phyloP scores from a whole-genome alignment of 2,888 invertebrate genomes.

The Thyatira batis region DNA sequence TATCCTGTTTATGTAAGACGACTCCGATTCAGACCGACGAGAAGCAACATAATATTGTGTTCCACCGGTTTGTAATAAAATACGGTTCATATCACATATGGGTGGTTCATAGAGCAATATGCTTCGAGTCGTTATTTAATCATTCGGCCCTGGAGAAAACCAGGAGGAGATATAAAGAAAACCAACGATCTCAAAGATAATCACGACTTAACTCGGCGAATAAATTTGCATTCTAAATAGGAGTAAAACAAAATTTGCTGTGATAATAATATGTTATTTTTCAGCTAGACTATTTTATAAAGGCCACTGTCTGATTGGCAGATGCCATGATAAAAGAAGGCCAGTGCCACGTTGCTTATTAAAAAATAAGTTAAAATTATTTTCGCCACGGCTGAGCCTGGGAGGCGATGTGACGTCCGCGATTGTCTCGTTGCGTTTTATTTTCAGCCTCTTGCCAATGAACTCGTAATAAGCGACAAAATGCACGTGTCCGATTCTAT shows the following conservation, averaged over 20 bases:
- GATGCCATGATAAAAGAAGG: constrained; percentile 1
- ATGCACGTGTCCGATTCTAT: constrained; percentile 19
- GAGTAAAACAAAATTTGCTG: too few species aligned
- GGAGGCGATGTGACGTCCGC: constrained; percentile 31
- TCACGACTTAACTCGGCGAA: too few species aligned
- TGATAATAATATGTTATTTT: too few species aligned
- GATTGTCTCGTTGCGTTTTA: constrained; percentile 41
- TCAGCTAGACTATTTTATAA: background rate
- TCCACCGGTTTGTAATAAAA: constrained; percentile 5
- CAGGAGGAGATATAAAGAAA: too few species aligned
- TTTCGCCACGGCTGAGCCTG: constrained; percentile 20
- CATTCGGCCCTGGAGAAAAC: too few species aligned
- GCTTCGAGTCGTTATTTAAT: too few species aligned
- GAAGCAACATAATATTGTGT: background rate
- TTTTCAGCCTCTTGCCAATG: constrained; percentile 57
- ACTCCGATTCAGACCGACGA: constrained; percentile 22
- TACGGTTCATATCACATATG: background rate
- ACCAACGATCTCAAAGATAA: too few species aligned
- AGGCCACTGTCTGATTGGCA: background rate
- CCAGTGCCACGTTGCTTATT: constrained; percentile 10
- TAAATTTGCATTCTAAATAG: too few species aligned
- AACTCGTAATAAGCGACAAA: constrained; percentile 31
- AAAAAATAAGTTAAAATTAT: constrained; percentile 27
- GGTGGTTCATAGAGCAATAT: background rate
- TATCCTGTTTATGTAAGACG: constrained; percentile 42